phyloP scores from a whole-genome alignment of 2,888 invertebrate genomes.

The Phalera bucephala region DNA sequence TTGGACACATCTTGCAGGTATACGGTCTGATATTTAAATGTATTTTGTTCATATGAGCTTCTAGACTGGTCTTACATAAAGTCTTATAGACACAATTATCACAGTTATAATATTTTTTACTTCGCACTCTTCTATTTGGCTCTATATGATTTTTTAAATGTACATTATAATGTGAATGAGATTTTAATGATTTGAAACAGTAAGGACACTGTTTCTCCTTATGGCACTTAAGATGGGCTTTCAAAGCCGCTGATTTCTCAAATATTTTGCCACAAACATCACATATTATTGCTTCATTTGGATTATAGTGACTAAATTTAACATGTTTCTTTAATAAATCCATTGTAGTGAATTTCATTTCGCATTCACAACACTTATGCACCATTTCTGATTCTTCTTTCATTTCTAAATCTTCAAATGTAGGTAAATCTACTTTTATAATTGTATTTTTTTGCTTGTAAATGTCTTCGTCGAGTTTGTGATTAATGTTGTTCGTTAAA shows the following conservation, averaged over 20 bases:
- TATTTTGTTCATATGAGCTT: constrained; percentile 54
- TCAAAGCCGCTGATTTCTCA: constrained; percentile 28
- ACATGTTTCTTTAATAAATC: constrained; percentile 23
- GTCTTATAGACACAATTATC: constrained; percentile 44
- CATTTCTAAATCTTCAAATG: constrained; percentile 11
- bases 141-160: constrained; percentile 39
- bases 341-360: constrained; percentile 28
- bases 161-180: constrained; percentile 40
- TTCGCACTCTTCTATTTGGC: constrained; percentile 23
- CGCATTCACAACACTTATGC: constrained; percentile 3
- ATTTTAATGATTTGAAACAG: constrained; percentile 47
- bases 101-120: constrained; percentile 35
- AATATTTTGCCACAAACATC: constrained; percentile 44
- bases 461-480: constrained; percentile 22
- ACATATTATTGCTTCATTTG: constrained; percentile 34
- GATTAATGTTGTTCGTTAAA: constrained; percentile 25
- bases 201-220: constrained; percentile 41
- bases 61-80: constrained; percentile 43
- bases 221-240: constrained; percentile 39
- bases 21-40: constrained; percentile 50
- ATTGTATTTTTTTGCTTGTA: constrained; percentile 6
- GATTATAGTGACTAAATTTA: constrained; percentile 18
- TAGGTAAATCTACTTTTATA: constrained; percentile 15
- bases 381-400: not conserved
- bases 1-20: constrained; percentile 46